Percentiles rank a stretch among this genome's conserved stretches.
phyloP scores from a whole-genome alignment of 2,888 invertebrate genomes.

The Dichetophora obliterata region DNA sequence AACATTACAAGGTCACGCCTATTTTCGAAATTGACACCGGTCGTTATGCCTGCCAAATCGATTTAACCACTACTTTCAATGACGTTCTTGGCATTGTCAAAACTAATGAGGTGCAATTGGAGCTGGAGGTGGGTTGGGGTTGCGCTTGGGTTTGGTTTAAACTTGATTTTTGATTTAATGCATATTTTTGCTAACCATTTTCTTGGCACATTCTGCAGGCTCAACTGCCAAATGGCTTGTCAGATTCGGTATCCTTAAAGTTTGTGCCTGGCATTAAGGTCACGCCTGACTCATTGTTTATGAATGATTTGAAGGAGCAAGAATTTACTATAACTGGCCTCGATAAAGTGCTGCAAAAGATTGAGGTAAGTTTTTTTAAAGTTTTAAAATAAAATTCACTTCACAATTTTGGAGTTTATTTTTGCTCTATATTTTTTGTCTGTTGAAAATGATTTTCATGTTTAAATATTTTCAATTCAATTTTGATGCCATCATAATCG shows the following conservation, averaged over 20 bases:
- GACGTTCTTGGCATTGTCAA: conserved; percentile 64
- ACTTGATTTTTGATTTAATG: conserved; percentile 9
- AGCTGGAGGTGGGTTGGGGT: conserved; percentile 62
- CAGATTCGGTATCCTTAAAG: conserved; percentile 64
- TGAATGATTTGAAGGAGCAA: conserved; percentile 61
- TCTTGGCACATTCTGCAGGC: conserved; percentile 55
- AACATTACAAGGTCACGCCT: conserved; percentile 62
- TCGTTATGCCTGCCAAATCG: conserved; percentile 66
- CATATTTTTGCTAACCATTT: conserved; percentile 28
- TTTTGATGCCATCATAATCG: background rate
- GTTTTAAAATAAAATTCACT: background rate
- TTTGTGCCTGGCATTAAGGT: conserved; percentile 68
- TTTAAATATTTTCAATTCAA: background rate
- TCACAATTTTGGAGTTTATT: no score
- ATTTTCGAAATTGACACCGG: conserved; percentile 62
- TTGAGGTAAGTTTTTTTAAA: conserved; percentile 66
- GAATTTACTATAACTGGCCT: conserved; percentile 72
- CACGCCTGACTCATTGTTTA: conserved; percentile 57
- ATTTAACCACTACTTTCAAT: conserved; percentile 59
- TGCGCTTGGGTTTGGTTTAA: background rate
- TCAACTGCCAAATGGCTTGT: conserved; percentile 62
- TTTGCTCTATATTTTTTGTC: background rate
- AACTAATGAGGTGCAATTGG: conserved; percentile 64
- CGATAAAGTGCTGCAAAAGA: conserved; percentile 72
- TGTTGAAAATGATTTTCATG: background rate